Percentiles rank a stretch among this genome's conserved stretches.
Evolutionary conservation across 2,113 vertebrate species (phyloP).

Genomic region (Prietella phreatophila): DNA sequence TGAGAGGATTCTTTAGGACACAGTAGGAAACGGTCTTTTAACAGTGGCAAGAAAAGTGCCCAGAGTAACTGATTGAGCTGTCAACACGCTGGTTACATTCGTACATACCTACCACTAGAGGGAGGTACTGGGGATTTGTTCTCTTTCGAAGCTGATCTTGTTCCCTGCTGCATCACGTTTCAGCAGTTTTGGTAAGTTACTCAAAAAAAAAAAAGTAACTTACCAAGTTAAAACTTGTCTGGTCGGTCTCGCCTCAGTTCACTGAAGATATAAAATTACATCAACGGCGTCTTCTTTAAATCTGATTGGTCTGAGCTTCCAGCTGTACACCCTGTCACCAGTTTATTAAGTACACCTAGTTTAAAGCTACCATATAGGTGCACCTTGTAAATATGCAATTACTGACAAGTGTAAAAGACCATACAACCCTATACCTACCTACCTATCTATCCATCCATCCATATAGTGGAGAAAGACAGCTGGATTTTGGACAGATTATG

Average conservation of each 20-base stretch:
- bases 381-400: not conserved
- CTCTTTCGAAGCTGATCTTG: not conserved
- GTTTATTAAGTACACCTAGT: not conserved
- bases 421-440: too few relatives aligned
- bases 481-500: not conserved
- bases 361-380: not conserved
- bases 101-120: not conserved
- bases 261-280: too few relatives aligned
- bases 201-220: too few relatives aligned
- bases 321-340: not conserved
- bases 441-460: too few relatives aligned
- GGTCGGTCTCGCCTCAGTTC: too few relatives aligned
- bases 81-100: too few relatives aligned
- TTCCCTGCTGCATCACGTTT: not conserved
- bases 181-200: not conserved
- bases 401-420: not conserved
- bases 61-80: not conserved
- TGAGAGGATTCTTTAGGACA: conserved; percentile 60
- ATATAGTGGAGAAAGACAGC: too few relatives aligned
- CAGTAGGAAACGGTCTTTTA: conserved; percentile 88
- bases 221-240: too few relatives aligned
- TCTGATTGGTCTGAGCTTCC: not conserved
- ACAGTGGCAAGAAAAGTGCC: conserved; percentile 75
- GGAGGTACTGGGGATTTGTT: not conserved
- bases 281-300: not conserved